Percentiles rank a stretch among this genome's conserved stretches.
Evolutionary conservation across 2,113 vertebrate species (phyloP).

Genomic region (Isichthys henryi): DNA sequence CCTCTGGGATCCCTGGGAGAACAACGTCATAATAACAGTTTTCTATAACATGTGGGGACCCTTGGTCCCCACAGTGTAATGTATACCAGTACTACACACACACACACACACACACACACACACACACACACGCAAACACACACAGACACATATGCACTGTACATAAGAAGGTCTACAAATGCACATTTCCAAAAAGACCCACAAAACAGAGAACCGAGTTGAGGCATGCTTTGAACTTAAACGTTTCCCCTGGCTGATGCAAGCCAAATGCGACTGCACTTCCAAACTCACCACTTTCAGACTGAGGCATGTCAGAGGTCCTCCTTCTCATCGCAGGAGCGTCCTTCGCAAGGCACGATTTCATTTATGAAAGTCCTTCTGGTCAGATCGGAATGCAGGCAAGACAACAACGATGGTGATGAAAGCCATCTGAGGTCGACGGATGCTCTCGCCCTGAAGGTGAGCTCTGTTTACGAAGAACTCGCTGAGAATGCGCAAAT

Average conservation of each 20-base stretch:
- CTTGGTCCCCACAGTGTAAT: too few relatives aligned
- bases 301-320: conserved; percentile 29
- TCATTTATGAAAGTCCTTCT: conserved; percentile 11
- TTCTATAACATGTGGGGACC: too few relatives aligned
- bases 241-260: conserved; percentile 6
- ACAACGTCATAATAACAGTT: too few relatives aligned
- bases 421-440: neutral
- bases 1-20: neutral
- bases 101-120: too few relatives aligned
- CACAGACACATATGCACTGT: neutral
- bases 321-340: neutral
- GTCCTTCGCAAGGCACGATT: neutral
- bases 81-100: too few relatives aligned
- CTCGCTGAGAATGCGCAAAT: neutral
- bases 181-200: neutral
- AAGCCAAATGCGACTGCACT: neutral
- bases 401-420: conserved; percentile 19
- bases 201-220: neutral
- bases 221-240: neutral
- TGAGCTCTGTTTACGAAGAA: neutral
- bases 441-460: neutral
- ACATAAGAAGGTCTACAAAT: neutral
- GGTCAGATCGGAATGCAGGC: conserved; percentile 9
- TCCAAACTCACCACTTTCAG: conserved; percentile 9
- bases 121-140: too few relatives aligned